These are phyloP conservation scores for Merluccius polli DNA, from an alignment of 2,797 vertebrate species.

Conservation along the genomic window DNA sequence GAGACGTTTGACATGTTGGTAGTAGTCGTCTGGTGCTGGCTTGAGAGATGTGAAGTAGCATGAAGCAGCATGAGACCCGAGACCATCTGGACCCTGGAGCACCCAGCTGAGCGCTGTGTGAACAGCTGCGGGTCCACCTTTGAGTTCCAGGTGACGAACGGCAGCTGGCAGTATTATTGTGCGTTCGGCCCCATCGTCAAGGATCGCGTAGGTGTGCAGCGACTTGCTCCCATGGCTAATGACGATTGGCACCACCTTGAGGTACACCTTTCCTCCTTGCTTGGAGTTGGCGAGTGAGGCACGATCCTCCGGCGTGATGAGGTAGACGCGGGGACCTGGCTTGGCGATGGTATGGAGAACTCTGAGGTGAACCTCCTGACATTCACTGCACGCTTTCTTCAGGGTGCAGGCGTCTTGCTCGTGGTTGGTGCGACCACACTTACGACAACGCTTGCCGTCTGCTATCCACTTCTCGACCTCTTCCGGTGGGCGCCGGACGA, in stretches of 20 bases:
- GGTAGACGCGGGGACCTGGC: too few relatives aligned
- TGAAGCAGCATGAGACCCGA: too few relatives aligned
- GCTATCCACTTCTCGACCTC: neutral
- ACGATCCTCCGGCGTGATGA: neutral
- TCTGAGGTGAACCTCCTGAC: too few relatives aligned
- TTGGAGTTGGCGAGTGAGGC: neutral
- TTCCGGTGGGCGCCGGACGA: neutral
- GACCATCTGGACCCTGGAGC: too few relatives aligned
- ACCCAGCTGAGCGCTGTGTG: too few relatives aligned
- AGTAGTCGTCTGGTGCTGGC: too few relatives aligned
- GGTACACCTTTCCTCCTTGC: slow-evolving; percentile 1
- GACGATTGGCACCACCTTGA: slow-evolving; percentile 1
- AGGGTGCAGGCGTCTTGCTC: neutral
- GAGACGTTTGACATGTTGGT: too few relatives aligned
- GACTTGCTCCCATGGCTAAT: neutral
- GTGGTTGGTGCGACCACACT: neutral
- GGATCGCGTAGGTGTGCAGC: slow-evolving; percentile 5
- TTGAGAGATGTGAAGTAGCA: too few relatives aligned
- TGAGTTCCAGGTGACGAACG: neutral
- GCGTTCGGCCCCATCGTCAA: neutral
- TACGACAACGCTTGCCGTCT: too few relatives aligned
- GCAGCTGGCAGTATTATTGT: slow-evolving; percentile 8
- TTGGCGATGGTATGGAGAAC: too few relatives aligned
- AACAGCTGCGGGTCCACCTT: neutral
- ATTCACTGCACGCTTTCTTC: neutral